Base-by-base conservation (phyloP, 2,888 invertebrate genomes). In the Andrena trimmerana region DNA sequence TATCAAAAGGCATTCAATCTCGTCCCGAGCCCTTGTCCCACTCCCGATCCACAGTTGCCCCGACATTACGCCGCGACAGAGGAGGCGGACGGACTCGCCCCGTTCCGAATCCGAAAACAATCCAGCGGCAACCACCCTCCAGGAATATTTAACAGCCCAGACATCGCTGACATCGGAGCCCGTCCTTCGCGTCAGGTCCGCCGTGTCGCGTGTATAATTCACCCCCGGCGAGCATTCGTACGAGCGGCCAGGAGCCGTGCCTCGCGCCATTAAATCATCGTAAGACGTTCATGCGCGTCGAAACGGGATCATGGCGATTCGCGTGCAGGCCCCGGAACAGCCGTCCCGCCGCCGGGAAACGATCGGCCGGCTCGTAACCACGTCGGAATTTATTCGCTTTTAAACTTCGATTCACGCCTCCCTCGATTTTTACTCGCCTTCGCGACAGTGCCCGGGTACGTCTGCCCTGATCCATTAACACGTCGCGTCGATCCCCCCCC, bases 221-320 rank as follows among this genome's bases (percentile, higher is more conserved):
- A 71, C 50, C 48, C 27, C 29, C 31, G 7, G 20, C 20, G 54
- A 70, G 77, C 71, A 63, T 83, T 75, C 66, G 52, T 75, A 77
- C 75, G 81, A 76, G 77, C 81, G 72, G 16, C 63, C 62, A 65
- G 68, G 52, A 62, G 36, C 73, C 24, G 10, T 66, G 69, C 50
- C 57, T 78, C 74, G 50, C 75, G 77, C 78, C 69, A 83, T 87
- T 87, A 87, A 85, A 85, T 87, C 87, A 87, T 87, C 79, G 81
- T 71, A 87, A 87, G 87, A 85, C 81, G 83, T 76, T 76, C 69
- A 73, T 79, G 69, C 81, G 65, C 62, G 72, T 75, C 86, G 77
- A 83, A 77, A 81, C 71, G 68, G 50, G 24, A 78, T 75, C 79
- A 48, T 33, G n/a, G 59, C 4, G 60, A 78, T 69, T 71, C 66